phyloP scores from a whole-genome alignment of 2,888 invertebrate genomes.

The Eristalinus sepulchralis region DNA sequence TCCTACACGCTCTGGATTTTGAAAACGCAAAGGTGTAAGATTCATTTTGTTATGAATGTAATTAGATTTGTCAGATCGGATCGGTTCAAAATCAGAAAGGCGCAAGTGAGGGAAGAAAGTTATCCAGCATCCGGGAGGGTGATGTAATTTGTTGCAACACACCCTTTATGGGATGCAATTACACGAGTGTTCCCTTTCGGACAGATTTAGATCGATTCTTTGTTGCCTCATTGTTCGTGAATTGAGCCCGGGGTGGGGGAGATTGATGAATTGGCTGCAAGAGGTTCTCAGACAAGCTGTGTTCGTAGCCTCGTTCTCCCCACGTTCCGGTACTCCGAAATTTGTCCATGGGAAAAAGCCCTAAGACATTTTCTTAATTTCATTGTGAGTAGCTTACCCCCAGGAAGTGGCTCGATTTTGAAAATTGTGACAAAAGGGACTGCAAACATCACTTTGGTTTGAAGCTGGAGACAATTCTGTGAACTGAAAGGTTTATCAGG shows the following conservation, averaged over 20 bases:
- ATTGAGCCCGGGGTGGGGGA: background rate
- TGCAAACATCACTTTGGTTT: background rate
- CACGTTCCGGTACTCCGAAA: background rate
- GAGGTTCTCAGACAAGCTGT: background rate
- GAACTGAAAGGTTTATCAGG: background rate
- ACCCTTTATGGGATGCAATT: conserved; percentile 55
- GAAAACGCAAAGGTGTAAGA: conserved; percentile 61
- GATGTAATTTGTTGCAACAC: conserved; percentile 36
- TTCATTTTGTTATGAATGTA: conserved; percentile 61
- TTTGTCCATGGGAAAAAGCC: background rate
- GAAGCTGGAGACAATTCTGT: background rate
- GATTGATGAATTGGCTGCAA: background rate
- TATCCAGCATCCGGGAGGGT: conserved; percentile 7
- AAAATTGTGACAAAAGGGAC: background rate
- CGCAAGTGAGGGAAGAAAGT: background rate
- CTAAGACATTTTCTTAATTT: background rate
- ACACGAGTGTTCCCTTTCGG: conserved; percentile 49
- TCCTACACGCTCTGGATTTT: background rate
- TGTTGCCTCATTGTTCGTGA: background rate
- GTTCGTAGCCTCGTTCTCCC: too few relatives aligned
- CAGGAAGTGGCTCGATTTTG: background rate
- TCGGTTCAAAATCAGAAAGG: conserved; percentile 33
- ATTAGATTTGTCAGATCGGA: conserved; percentile 65
- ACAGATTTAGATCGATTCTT: conserved; percentile 52
- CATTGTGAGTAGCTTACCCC: background rate